Percentiles rank a stretch among this genome's conserved stretches.
These are phyloP conservation scores for Sebastiscus albofasciatus DNA, from an alignment of 2,797 vertebrate genomes.

Conservation along the genomic window DNA sequence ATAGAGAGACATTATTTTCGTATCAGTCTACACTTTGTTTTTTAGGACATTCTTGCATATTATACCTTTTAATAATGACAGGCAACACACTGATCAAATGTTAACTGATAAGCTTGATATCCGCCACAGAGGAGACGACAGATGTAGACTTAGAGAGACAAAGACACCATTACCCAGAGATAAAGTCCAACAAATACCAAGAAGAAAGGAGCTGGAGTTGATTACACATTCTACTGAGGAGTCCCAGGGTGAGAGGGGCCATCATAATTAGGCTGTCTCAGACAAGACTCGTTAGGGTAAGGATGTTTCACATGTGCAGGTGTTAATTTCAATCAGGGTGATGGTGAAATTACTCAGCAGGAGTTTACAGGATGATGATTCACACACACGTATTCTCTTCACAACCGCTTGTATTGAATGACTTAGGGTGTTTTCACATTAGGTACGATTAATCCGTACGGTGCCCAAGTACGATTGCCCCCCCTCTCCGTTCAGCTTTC, in stretches of 20 bases:
- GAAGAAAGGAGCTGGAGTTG: background rate
- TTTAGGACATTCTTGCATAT: too few relatives aligned
- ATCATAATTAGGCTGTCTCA: conserved; percentile 32
- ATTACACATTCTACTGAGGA: conserved; percentile 3
- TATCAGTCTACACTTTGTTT: too few relatives aligned
- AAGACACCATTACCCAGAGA: background rate
- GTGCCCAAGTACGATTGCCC: too few relatives aligned
- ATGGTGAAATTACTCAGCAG: background rate
- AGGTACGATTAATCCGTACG: too few relatives aligned
- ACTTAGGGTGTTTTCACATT: too few relatives aligned
- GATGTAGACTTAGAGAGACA: background rate
- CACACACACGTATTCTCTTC: too few relatives aligned
- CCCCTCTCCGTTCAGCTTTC: too few relatives aligned
- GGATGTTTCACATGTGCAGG: conserved; percentile 1
- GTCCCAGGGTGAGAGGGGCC: background rate
- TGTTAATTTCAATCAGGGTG: conserved; percentile 10
- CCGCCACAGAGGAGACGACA: background rate
- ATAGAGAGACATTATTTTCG: too few relatives aligned
- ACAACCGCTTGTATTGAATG: too few relatives aligned
- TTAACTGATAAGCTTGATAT: background rate
- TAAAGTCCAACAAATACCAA: background rate
- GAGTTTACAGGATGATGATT: background rate
- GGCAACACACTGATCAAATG: background rate
- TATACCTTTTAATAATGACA: background rate
- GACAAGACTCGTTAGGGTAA: conserved; percentile 22